phyloP scores from a whole-genome alignment of 2,113 vertebrate genomes.

The Hyaena hyaena region DNA sequence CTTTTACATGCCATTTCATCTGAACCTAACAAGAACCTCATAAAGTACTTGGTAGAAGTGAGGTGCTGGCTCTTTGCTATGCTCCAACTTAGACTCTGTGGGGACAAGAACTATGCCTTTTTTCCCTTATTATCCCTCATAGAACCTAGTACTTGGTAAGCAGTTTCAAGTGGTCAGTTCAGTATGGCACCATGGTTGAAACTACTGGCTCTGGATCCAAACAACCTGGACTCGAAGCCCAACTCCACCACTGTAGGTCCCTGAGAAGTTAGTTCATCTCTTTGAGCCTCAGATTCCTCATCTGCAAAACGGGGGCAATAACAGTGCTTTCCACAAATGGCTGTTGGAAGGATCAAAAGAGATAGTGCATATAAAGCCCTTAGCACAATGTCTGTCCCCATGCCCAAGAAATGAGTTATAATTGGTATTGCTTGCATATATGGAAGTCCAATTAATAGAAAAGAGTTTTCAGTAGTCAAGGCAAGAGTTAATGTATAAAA shows the following conservation, averaged over 20 bases:
- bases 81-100: not conserved
- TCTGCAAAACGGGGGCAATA: not conserved
- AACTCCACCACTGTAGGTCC: not conserved
- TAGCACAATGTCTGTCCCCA: not conserved
- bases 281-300: not conserved
- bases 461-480: constrained; percentile 27
- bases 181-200: not conserved
- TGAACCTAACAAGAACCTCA: not conserved
- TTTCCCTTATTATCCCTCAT: not conserved
- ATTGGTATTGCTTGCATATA: not conserved
- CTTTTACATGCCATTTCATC: not conserved
- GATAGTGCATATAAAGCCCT: not conserved
- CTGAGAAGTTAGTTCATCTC: constrained; percentile 1
- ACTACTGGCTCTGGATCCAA: not conserved
- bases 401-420: not conserved
- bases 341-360: not conserved
- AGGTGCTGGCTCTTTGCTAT: not conserved
- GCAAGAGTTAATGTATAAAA: constrained; percentile 10
- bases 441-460: not conserved
- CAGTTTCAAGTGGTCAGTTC: not conserved
- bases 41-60: not conserved
- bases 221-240: not conserved
- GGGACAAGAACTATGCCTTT: not conserved
- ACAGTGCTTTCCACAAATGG: not conserved
- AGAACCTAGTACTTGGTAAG: not conserved